A percentile compares a stretch with the other conserved stretches of the same genome.
These are phyloP conservation scores for Megaustenia siamemsis DNA, from an alignment of 2,888 invertebrate species.

Conservation along the genomic window DNA sequence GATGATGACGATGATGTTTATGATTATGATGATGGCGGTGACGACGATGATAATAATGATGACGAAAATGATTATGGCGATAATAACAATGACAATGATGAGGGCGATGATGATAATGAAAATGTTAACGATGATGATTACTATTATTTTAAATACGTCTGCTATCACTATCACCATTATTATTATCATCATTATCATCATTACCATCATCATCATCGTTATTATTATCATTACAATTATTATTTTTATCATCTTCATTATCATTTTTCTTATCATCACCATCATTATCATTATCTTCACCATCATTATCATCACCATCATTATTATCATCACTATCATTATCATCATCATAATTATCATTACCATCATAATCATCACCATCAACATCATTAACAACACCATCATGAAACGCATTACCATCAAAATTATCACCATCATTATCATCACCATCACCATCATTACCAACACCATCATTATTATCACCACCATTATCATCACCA, in stretches of 20 bases:
- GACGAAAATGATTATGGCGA: too few species aligned
- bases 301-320: slow-evolving; percentile 29
- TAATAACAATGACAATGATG: too few species aligned
- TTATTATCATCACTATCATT: slow-evolving; percentile 20
- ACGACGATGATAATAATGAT: neutral
- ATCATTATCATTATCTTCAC: slow-evolving; percentile 16
- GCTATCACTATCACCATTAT: neutral
- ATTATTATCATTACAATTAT: neutral
- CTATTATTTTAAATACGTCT: too few species aligned
- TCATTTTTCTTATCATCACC: too few species aligned
- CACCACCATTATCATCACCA: too few species aligned
- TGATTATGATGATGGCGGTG: too few species aligned
- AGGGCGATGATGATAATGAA: neutral
- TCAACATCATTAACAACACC: slow-evolving; percentile 1
- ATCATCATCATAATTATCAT: too few species aligned
- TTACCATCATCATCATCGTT: neutral
- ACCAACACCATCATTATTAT: too few species aligned
- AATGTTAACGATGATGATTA: too few species aligned
- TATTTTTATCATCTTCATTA: too few species aligned
- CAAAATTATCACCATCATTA: neutral
- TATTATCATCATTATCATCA: neutral
- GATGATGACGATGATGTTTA: too few species aligned
- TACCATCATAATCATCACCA: too few species aligned
- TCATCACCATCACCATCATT: slow-evolving; percentile 25
- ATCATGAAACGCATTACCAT: neutral